These are phyloP conservation scores for Linurgus olivaceus DNA, from an alignment of 2,797 vertebrate species.

Conservation along the genomic window DNA sequence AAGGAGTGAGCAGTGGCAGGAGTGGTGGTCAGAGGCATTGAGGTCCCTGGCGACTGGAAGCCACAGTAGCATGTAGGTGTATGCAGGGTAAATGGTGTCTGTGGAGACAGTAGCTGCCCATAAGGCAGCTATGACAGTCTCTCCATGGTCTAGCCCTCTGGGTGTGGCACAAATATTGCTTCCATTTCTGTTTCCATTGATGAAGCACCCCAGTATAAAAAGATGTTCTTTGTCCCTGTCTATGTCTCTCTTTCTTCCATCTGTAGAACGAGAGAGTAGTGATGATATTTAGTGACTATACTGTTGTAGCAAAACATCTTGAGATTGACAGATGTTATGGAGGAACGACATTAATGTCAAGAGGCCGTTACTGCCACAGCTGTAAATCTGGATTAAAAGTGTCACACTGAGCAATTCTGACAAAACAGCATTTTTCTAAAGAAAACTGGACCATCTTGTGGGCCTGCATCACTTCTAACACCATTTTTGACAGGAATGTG, in stretches of 20 bases:
- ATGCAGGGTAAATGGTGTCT: background rate
- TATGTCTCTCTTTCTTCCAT: background rate
- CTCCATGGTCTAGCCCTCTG: background rate
- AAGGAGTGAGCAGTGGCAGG: background rate
- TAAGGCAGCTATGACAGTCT: background rate
- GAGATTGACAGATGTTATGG: background rate
- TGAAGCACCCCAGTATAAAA: accelerated
- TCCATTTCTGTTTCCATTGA: background rate
- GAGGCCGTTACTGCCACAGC: background rate
- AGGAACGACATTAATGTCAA: background rate
- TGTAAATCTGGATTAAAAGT: background rate
- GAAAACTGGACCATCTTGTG: background rate
- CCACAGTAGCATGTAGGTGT: background rate
- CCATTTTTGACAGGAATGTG: background rate
- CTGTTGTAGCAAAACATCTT: background rate
- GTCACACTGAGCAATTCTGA: background rate
- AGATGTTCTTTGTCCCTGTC: background rate
- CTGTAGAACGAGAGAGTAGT: background rate
- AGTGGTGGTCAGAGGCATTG: background rate
- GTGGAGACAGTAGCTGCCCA: background rate
- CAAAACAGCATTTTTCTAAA: background rate
- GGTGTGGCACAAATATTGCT: background rate
- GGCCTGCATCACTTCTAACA: background rate
- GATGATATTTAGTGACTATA: background rate
- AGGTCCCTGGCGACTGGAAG: background rate